Evolutionary conservation across 2,888 invertebrate genomes (phyloP), one percentile per base, ranked within the genome.

Genomic region (Carcina quercana): DNA sequence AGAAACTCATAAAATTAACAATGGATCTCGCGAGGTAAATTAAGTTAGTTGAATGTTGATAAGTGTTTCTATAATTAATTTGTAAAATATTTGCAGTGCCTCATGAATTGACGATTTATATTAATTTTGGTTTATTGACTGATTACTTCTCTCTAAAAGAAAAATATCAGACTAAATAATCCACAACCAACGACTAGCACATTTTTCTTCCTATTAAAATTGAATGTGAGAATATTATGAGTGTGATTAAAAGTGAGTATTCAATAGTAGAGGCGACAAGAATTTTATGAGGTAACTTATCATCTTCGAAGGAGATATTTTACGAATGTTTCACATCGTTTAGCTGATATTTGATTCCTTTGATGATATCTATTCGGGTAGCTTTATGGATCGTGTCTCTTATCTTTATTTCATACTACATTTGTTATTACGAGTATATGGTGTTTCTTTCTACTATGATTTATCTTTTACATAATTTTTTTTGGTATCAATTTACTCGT

Each of bases 291-390:
- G 49, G 49, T 45, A 51, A 66, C 64, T 64, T 57, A 63, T 70
- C 68, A 70, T 71, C 53, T 66, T 61, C 47, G 62, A 50, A 44
- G 45, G 42, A 55, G 62, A 56, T 59, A 69, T 69, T 68, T 65
- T 59, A 63, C 60, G 57, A 60, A 67, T 62, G 59, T 62, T 61
- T 64, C 56, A 60, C 60, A 52, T 71, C 68, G 61, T 71, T 70
- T 62, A 60, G 59, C 54, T 62, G 58, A 67, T 68, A 59, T 58
- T 54, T 54, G 54, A 43, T 47, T 55, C 56, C 50, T 67, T 63
- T 65, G 65, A 68, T 61, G 59, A 53, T 55, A 57, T 60, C 55
- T 46, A 44, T 35, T 43, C 31, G 34, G 32, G 36, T 12, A 32
- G 36, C 40, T 33, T 40, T 45, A 40, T 45, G 30, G 15, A 21